Evolutionary conservation across 2,113 vertebrate species (phyloP).

Genomic region (Spea multiplicata): DNA sequence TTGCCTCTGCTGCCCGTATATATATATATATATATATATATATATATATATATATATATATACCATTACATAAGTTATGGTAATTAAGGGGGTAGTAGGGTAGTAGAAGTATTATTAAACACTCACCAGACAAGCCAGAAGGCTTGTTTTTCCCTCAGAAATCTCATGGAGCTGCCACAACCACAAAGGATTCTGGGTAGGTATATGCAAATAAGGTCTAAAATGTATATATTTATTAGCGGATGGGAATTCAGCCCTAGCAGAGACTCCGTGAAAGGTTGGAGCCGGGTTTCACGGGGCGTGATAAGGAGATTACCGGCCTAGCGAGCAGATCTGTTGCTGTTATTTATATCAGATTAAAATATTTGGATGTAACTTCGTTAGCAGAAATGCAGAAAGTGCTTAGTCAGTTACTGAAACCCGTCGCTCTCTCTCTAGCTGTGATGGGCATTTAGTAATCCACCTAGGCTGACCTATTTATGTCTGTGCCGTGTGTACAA

Average conservation of each 20-base stretch:
- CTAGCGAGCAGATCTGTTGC: slow-evolving; percentile 68
- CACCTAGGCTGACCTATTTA: slow-evolving; percentile 60
- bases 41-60: too few relatives aligned
- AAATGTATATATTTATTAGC: slow-evolving; percentile 55
- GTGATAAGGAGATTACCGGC: slow-evolving; percentile 76
- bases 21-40: too few relatives aligned
- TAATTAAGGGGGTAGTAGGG: too few relatives aligned
- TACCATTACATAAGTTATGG: too few relatives aligned
- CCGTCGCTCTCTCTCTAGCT: slow-evolving; percentile 46
- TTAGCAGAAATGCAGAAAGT: slow-evolving; percentile 63
- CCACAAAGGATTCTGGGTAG: too few relatives aligned
- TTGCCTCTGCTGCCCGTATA: not conserved
- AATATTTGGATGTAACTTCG: slow-evolving; percentile 73
- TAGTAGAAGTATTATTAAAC: too few relatives aligned
- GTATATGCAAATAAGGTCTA: too few relatives aligned
- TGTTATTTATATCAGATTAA: slow-evolving; percentile 76
- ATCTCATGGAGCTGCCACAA: too few relatives aligned
- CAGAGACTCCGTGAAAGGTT: slow-evolving; percentile 67
- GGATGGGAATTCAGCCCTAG: slow-evolving; percentile 68
- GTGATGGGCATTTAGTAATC: slow-evolving; percentile 57
- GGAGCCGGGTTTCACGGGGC: slow-evolving; percentile 75
- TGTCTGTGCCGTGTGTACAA: not conserved
- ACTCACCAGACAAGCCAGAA: too few relatives aligned
- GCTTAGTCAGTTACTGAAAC: slow-evolving; percentile 53
- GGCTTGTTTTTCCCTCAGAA: too few relatives aligned